Base-by-base conservation (phyloP, 1,140 invertebrate genomes). In the Acromyrmex echinatior region DNA sequence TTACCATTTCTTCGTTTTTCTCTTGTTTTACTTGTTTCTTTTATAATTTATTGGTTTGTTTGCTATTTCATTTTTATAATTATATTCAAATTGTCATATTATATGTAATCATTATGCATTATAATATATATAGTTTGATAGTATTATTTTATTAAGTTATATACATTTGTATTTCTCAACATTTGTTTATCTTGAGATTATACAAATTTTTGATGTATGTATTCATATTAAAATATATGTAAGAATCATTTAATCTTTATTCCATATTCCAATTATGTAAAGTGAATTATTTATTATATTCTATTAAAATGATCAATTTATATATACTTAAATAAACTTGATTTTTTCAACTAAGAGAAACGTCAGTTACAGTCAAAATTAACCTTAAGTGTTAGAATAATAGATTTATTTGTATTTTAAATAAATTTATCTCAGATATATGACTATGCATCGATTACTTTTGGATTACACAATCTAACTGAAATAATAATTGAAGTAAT, bases 21-120 rank as follows among this genome's bases (percentile, higher is more conserved):
- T 79, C 28, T 39, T 45, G 31, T 12, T 39, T 14, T 53, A 80
- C n/a, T 80, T 68, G n/a, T 80, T 39, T 45, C 14, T 82, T 74
- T 74, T 74, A 25, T 25, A 35, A 49, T 21, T 74, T 25, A 76
- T 74, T 63, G n/a, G 9, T 28, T 62, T 28, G 14, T 5, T 14
- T 16, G 0, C 12, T 12, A 21, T 28, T 45, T 21, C 1, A 25
- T 45, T 45, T 45, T 21, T 0, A 39, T 45, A 28, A 49, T 45
- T 60, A 45, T 25, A 21, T 76, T 77, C 10, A 70, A 21, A 21
- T 70, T 25, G 25, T 14, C 16, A 10, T 45, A 49, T 51, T 70
- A 18, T 53, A 3, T 35, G 7, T 66, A 9, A 31, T 65, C 3
- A 21, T 58, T 39, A 6, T 25, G n/a, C 5, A 25, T 60, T 2